These are phyloP conservation scores for Aphodius sticticus DNA, from an alignment of 2,888 invertebrate species.

Conservation along the genomic window DNA sequence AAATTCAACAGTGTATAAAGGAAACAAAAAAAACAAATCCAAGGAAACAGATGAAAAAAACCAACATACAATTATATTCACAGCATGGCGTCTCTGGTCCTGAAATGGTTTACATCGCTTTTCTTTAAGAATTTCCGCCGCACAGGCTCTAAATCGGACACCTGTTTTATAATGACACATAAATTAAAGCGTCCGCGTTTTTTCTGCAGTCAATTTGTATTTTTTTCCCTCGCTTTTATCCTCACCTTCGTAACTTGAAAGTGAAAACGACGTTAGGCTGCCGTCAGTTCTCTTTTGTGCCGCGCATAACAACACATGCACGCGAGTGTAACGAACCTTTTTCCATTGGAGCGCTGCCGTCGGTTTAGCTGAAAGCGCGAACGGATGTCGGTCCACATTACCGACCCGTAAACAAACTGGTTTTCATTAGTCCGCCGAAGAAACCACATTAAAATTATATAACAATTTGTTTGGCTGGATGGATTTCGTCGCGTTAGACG, in stretches of 20 bases:
- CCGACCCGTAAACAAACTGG: neutral
- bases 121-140: neutral
- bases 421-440: neutral
- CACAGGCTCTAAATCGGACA: neutral
- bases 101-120: neutral
- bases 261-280: neutral
- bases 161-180: neutral
- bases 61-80: no score
- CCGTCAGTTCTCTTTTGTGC: neutral
- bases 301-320: neutral
- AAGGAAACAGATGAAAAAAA: no score
- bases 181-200: neutral
- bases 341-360: neutral
- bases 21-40: no score
- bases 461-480: conserved; percentile 29
- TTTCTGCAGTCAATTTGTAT: neutral
- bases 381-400: neutral
- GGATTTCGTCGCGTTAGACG: conserved; percentile 26
- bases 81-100: no score
- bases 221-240: neutral
- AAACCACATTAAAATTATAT: conserved; percentile 26
- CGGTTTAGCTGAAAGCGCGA: neutral
- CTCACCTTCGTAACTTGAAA: neutral
- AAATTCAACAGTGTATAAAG: no score
- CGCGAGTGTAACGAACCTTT: conserved; percentile 4